Evolutionary conservation across 2,797 vertebrate species (phyloP).

Genomic region (Craterocephalus amniculus): DNA sequence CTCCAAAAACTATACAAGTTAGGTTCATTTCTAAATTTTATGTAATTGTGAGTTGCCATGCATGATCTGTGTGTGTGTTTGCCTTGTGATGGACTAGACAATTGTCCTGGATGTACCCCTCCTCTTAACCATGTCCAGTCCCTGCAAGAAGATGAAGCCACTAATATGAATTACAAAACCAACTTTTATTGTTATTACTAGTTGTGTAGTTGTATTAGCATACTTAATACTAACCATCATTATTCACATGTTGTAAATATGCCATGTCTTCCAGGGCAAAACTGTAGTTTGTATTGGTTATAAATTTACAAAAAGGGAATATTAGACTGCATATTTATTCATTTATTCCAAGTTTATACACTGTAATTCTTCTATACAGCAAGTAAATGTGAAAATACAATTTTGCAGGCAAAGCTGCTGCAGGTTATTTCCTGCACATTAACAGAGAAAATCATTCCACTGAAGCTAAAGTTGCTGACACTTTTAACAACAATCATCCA

Average conservation of each 20-base stretch:
- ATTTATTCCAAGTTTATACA: neutral
- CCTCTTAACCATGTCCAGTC: neutral
- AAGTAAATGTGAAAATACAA: neutral
- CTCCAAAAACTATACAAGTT: too few species aligned
- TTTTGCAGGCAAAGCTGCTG: slow-evolving; percentile 2
- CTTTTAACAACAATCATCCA: neutral
- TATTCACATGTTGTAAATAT: neutral
- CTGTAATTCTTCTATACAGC: neutral
- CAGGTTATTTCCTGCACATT: slow-evolving; percentile 8
- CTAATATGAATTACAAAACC: neutral
- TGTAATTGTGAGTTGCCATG: too few species aligned
- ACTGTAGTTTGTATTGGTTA: neutral
- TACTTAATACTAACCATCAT: neutral
- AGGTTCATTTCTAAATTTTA: too few species aligned
- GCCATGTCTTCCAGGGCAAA: neutral
- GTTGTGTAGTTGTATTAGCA: neutral
- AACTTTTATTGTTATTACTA: neutral
- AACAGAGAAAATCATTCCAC: neutral
- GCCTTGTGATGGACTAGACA: neutral
- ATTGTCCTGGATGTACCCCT: neutral
- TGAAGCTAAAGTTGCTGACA: neutral
- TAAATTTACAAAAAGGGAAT: neutral
- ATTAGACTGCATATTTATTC: neutral
- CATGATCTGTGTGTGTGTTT: neutral
- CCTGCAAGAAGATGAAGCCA: neutral